Evolutionary conservation across 2,113 vertebrate genomes (phyloP), one percentile per base, ranked within the genome.

Genomic region (Pagrus major): DNA sequence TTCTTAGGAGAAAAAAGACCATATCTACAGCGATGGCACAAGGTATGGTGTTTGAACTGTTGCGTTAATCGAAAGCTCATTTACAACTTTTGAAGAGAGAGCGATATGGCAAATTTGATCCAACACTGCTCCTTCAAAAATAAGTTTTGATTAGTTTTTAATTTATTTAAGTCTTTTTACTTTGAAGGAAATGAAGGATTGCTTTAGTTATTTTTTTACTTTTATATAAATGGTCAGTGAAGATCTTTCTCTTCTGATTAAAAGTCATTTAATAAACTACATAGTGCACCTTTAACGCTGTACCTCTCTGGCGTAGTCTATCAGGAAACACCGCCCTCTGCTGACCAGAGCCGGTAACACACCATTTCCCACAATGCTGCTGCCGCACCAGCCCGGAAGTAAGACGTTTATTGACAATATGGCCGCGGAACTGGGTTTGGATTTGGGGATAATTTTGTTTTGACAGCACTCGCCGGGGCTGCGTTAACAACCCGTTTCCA

Each of bases 331-430:
- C 7, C 31, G 70, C 78, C 87, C 71, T 77, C 87, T 78, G 14
- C 49, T 64, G 88, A 14, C 59, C 35, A 11, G 0, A 51, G 15
- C 41, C 4, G 33, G 61, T 41, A 82, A 37, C 41, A 68, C 88
- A 79, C 0, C 21, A 76, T 92, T 95, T 93, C 94, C 94, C 94
- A 94, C 75, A 94, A 94, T 94, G 87, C 94, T 88, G 77, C 78
- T 84, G 87, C 88, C 66, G 90, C 86, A 90, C 65, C 76, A 91
- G 88, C 80, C 95, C 95, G 96, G 96, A 97, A 96, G 95, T 95
- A 78, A 87, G 94, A 78, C 89, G 78, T 96, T 95, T 97, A 96
- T 96, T 96, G 96, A 96, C 96, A 96, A 96, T 83, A 96, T 96
- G 96, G 96, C 93, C 63, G 92, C 89, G 70, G 84, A 89, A 33